phyloP scores from a whole-genome alignment of 2,797 vertebrate species.

The Malacoctenus gilli region DNA sequence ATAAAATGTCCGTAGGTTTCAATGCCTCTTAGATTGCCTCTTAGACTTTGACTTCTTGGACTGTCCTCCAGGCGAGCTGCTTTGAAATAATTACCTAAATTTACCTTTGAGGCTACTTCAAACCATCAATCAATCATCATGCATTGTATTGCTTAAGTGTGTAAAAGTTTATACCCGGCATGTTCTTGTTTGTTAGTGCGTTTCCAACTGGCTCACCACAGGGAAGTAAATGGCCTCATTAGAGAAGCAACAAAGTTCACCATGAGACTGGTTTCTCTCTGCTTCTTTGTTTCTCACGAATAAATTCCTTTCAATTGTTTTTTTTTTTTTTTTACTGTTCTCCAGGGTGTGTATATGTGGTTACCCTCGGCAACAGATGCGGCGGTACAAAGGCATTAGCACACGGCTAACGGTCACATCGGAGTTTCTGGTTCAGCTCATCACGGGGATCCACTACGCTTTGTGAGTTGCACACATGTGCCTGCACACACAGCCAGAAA shows the following conservation, averaged over 20 bases:
- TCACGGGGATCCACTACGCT: constrained; percentile 97
- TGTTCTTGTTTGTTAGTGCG: background rate
- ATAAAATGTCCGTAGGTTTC: no score
- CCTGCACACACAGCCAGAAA: background rate
- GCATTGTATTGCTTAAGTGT: background rate
- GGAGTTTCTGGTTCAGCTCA: constrained; percentile 97
- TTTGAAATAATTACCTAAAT: background rate
- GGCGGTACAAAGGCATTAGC: constrained; percentile 91
- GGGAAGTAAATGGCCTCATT: constrained; percentile 28
- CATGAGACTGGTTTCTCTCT: constrained; percentile 12
- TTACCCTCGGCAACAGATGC: constrained; percentile 93
- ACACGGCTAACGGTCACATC: constrained; percentile 92
- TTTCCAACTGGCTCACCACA: constrained; percentile 16
- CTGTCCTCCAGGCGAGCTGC: constrained; percentile 1
- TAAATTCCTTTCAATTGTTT: constrained; percentile 1
- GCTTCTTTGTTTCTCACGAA: constrained; percentile 22
- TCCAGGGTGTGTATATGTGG: constrained; percentile 94
- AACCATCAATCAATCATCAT: background rate
- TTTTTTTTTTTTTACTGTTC: constrained; percentile 5
- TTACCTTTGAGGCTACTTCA: background rate
- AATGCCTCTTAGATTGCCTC: no score
- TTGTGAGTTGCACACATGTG: constrained; percentile 84
- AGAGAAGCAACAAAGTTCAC: constrained; percentile 19
- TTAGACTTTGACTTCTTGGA: no score
- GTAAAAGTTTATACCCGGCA: background rate